Percentiles rank a stretch among this genome's conserved stretches.
Evolutionary conservation across 2,888 invertebrate genomes (phyloP).

Genomic region (Opisthograptis luteolata): DNA sequence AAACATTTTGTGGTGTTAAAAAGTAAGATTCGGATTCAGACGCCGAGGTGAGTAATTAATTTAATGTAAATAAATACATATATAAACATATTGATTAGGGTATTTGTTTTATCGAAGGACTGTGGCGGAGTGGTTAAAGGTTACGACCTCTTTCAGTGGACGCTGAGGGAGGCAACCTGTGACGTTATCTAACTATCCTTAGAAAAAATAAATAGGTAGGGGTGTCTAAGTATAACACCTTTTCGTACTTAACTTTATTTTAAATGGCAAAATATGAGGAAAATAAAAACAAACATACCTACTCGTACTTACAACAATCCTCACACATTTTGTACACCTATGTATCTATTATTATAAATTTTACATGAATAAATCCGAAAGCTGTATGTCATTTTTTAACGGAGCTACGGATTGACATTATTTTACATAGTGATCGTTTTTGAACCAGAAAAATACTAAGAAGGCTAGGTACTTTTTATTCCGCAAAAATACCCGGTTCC

Average conservation of each 20-base stretch:
- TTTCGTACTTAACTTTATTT: conserved; percentile 6
- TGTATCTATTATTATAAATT: too few species aligned
- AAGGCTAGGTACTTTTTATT: too few species aligned
- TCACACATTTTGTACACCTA: too few species aligned
- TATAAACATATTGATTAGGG: conserved; percentile 58
- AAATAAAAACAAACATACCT: too few species aligned
- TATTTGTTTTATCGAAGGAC: conserved; percentile 63
- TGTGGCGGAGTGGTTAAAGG: conserved; percentile 59
- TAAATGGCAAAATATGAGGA: too few species aligned
- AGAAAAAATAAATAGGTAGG: conserved; percentile 34
- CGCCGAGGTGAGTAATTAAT: conserved; percentile 54
- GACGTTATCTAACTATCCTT: conserved; percentile 67
- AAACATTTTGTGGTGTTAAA: conserved; percentile 3
- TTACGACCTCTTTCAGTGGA: conserved; percentile 63
- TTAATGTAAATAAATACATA: conserved; percentile 28
- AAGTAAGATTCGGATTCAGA: conserved; percentile 36
- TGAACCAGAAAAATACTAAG: too few species aligned
- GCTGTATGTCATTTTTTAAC: too few species aligned
- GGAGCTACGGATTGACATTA: too few species aligned
- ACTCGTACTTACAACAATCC: too few species aligned
- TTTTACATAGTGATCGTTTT: too few species aligned
- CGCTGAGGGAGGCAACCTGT: conserved; percentile 49
- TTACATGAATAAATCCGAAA: too few species aligned
- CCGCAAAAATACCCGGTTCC: too few species aligned
- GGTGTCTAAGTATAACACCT: conserved; percentile 4